phyloP scores from a whole-genome alignment of 2,888 invertebrate species.

The Vannuccia rotundouncinata region DNA sequence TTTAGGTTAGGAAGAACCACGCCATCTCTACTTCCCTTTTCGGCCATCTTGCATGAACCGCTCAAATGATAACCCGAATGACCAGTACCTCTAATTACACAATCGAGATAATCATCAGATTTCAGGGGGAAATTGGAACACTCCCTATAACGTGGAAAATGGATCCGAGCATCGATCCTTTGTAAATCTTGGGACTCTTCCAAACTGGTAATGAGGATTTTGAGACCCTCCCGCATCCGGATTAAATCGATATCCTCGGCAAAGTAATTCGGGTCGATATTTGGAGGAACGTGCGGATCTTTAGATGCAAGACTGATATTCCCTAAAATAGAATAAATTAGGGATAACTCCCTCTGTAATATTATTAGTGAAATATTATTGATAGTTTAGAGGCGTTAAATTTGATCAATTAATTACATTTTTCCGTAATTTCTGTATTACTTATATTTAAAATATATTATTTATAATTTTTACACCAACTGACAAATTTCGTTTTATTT shows the following conservation, averaged over 20 bases:
- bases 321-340: neutral
- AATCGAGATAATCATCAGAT: neutral
- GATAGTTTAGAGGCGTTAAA: no score
- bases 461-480: no score
- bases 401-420: no score
- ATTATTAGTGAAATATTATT: no score
- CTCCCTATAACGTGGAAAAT: neutral
- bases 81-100: neutral
- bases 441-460: no score
- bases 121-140: neutral
- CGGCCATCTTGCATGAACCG: neutral
- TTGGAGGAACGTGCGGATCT: neutral
- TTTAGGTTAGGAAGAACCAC: neutral
- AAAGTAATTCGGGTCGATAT: neutral
- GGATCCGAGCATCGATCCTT: neutral
- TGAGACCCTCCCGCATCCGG: neutral
- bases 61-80: neutral
- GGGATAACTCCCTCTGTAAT: no score
- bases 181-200: neutral
- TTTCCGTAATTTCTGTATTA: no score
- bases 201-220: neutral
- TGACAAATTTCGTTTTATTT: no score
- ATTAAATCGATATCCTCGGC: neutral
- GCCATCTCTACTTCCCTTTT: neutral
- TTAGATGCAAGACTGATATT: neutral